Base-by-base conservation (phyloP, 2,797 vertebrate genomes). In the Pseudotriccus pelzelni region DNA sequence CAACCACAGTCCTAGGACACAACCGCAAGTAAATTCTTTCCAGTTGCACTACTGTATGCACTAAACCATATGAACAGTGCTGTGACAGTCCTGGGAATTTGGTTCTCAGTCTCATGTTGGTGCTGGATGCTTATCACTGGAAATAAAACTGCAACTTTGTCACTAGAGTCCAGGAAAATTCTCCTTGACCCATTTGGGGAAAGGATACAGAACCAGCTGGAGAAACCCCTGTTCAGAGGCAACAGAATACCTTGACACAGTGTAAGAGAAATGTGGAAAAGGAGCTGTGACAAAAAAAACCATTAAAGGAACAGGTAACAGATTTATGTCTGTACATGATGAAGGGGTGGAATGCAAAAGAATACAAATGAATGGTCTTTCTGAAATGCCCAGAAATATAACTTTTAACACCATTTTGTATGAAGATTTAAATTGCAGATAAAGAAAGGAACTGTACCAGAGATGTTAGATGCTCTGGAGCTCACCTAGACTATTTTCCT, bases 101-200 rank as follows among this genome's bases (percentile, higher is more conserved):
- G 30, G 2, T 87, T 86, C 52, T 94, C 53, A 75, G 12, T 21
- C 21, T 93, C 12, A 3, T 74, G 17, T 76, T 25, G 15, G 32
- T 67, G 77, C 87, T 96, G 97, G 94, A 95, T 13, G 18, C 10
- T 83, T 88, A 94, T 93, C 92, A 94, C 46, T 94, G 91, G 91
- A 97, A 97, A 95, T 46, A 97, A 94, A 97, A 95, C 93, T 92
- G 77, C 37, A 95, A 69, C 72, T 96, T 96, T 93, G 94, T 94
- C 95, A 90, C 67, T 97, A 89, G 60, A 93, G 66, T 96, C 68
- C 80, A 93, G 88, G 92, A 96, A 87, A 92, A 95, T 52, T 89
- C 32, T 91, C 68, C 32, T 52, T 91, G 94, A n/a, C 12, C 49
- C 86, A 92, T 87, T 93, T 90, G 83, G 93, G 81, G 68, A 95